Evolutionary conservation across 2,113 vertebrate species (phyloP).

Genomic region (Melanocharis versteri): DNA sequence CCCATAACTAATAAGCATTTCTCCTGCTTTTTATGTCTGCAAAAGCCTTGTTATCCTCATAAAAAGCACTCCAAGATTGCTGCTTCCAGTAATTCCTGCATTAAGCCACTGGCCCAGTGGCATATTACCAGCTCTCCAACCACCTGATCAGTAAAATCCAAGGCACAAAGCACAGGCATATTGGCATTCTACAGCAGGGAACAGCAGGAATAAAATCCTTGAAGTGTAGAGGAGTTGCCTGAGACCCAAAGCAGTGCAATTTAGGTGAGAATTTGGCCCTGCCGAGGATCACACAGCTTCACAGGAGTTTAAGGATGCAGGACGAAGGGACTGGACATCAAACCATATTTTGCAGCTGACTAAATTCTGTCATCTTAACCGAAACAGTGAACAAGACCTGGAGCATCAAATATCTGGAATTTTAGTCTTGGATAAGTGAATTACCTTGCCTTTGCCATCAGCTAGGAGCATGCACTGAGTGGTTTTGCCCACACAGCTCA

Average conservation of each 20-base stretch:
- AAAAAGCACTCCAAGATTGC: constrained; percentile 60
- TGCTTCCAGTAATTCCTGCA: constrained; percentile 54
- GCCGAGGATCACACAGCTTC: background rate
- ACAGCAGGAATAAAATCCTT: background rate
- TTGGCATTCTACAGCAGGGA: background rate
- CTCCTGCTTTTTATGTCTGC: constrained; percentile 68
- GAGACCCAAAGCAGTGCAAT: background rate
- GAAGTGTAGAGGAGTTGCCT: background rate
- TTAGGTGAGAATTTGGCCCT: background rate
- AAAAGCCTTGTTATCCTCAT: constrained; percentile 69
- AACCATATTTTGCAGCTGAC: background rate
- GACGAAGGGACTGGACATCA: background rate
- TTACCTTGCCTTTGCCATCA: background rate
- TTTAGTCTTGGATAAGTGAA: background rate
- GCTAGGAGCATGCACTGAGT: background rate
- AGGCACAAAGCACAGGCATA: background rate
- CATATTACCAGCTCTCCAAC: background rate
- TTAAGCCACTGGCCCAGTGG: constrained; percentile 21
- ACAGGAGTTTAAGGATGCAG: background rate
- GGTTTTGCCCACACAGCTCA: background rate
- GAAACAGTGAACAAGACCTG: background rate
- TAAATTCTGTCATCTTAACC: background rate
- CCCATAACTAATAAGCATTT: constrained; percentile 75
- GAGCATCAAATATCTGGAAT: background rate
- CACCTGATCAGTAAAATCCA: background rate